Evolutionary conservation across 53 echinoderm and acorn worm genomes (phyloP).

Genomic region (Echinarachnius parma): DNA sequence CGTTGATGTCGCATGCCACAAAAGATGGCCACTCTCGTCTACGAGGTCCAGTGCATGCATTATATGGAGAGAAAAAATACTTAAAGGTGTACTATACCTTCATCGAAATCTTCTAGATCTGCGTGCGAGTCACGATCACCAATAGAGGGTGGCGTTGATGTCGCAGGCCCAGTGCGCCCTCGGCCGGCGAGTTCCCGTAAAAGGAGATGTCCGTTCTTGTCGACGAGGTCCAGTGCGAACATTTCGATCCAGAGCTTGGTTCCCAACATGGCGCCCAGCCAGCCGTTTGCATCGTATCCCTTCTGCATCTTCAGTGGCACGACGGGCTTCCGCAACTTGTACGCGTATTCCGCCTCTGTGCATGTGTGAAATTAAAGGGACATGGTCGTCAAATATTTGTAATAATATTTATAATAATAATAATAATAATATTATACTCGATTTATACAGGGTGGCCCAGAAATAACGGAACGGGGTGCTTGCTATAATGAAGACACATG

Average conservation of each 20-base stretch:
- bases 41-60: too few relatives aligned
- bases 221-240: constrained; percentile 13
- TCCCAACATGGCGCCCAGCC: constrained; percentile 76
- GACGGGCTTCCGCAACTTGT: constrained; percentile 60
- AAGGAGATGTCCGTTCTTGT: constrained; percentile 41
- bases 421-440: too few relatives aligned
- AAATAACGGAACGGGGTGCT: too few relatives aligned
- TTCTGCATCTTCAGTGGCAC: constrained; percentile 63
- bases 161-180: neutral
- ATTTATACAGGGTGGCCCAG: too few relatives aligned
- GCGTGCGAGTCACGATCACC: neutral
- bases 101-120: neutral
- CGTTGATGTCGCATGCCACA: too few relatives aligned
- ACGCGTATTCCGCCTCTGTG: constrained; percentile 76
- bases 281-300: constrained; percentile 67
- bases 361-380: too few relatives aligned
- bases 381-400: too few relatives aligned
- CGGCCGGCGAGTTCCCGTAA: constrained; percentile 51
- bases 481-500: too few relatives aligned
- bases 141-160: neutral
- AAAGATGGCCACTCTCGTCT: too few relatives aligned
- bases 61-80: too few relatives aligned
- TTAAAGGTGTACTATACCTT: neutral
- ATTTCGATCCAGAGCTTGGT: constrained; percentile 62
- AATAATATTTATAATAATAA: too few relatives aligned